Evolutionary conservation across 2,797 vertebrate species (phyloP).

Genomic region (Knipowitschia caucasica): DNA sequence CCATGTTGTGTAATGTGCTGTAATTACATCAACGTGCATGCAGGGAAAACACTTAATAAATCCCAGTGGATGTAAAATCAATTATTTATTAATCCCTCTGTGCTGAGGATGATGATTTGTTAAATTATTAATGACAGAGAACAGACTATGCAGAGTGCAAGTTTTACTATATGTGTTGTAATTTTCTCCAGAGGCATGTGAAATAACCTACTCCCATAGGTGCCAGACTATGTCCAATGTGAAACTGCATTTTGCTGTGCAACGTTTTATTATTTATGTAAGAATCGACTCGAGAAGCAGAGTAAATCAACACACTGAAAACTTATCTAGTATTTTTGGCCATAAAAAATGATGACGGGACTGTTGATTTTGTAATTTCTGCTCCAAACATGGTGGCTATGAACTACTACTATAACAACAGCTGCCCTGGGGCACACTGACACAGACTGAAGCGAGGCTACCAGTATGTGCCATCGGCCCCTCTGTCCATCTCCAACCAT

Average conservation of each 20-base stretch:
- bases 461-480: no score
- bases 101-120: conserved; percentile 46
- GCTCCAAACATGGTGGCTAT: no score
- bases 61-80: conserved; percentile 39
- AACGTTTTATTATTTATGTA: background rate
- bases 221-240: background rate
- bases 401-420: no score
- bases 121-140: conserved; percentile 62
- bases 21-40: conserved; percentile 18
- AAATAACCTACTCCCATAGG: background rate
- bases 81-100: conserved; percentile 50
- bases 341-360: no score
- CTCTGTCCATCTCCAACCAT: no score
- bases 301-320: no score
- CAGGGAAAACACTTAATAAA: conserved; percentile 39
- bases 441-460: no score
- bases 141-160: conserved; percentile 30
- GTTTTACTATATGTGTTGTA: background rate
- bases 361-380: no score
- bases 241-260: background rate
- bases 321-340: no score
- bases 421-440: no score
- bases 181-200: background rate
- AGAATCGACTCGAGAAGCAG: no score
- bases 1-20: background rate